Conservation (phyloP, 2,113 vertebrate genomes). For the Eurypyga helias region DNA sequence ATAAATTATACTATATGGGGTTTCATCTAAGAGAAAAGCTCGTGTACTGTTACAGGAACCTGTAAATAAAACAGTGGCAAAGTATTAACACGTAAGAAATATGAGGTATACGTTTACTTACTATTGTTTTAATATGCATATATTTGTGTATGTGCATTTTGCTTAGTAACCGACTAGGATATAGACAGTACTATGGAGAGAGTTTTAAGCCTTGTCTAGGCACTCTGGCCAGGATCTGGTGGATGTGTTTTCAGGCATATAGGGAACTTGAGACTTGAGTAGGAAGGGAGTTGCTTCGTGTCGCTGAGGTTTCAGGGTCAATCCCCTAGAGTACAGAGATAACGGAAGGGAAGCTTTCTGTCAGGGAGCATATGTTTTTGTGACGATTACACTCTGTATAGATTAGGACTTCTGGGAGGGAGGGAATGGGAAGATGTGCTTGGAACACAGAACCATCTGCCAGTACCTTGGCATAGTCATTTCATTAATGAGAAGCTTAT, state of each 20-base stretch:
- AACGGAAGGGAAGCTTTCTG: constrained; percentile 61
- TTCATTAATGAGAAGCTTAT: constrained; percentile 50
- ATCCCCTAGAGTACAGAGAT: constrained; percentile 14
- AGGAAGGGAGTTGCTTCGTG: neutral
- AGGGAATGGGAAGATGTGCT: constrained; percentile 35
- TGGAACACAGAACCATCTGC: constrained; percentile 56
- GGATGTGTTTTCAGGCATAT: neutral
- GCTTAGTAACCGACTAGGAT: neutral
- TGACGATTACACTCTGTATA: constrained; percentile 37
- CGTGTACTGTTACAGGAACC: neutral
- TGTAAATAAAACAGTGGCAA: neutral
- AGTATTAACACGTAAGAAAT: neutral
- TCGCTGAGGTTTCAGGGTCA: neutral
- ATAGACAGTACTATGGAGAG: neutral
- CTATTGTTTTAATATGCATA: neutral
- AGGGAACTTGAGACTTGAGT: neutral
- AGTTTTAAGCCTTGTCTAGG: neutral
- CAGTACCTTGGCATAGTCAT: constrained; percentile 42
- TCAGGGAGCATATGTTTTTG: constrained; percentile 66
- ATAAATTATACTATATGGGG: neutral
- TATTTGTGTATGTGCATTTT: neutral
- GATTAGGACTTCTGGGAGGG: constrained; percentile 63
- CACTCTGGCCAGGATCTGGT: neutral
- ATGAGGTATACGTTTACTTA: neutral
- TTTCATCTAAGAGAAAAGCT: neutral